Evolutionary conservation across 2,797 vertebrate genomes (phyloP).

Genomic region (Clarias platycephalus): DNA sequence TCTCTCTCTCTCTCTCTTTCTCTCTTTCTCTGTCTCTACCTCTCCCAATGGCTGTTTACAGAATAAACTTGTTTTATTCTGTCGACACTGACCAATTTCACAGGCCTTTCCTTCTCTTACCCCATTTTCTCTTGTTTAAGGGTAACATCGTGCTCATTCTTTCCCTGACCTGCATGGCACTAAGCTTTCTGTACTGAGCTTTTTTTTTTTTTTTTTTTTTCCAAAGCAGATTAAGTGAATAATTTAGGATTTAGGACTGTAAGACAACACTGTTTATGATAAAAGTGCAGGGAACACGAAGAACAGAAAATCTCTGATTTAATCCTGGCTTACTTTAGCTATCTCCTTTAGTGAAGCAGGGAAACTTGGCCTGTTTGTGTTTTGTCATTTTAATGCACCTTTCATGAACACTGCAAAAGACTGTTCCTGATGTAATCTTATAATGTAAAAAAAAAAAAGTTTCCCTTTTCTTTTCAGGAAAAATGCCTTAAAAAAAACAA

Average conservation of each 20-base stretch:
- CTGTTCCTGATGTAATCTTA: not conserved
- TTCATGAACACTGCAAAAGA: not conserved
- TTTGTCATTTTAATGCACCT: not conserved
- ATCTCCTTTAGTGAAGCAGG: not conserved
- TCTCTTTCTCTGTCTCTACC: not conserved
- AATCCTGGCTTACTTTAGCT: conserved; percentile 10
- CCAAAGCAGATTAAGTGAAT: conserved; percentile 26
- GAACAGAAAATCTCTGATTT: conserved; percentile 28
- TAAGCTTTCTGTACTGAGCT: not conserved
- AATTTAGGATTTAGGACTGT: conserved; percentile 26
- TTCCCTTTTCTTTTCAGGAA: not conserved
- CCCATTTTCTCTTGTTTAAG: conserved; percentile 14
- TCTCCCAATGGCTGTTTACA: not conserved
- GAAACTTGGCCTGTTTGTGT: not conserved
- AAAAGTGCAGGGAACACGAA: conserved; percentile 10
- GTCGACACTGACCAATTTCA: conserved; percentile 33
- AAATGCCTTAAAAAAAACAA: not conserved
- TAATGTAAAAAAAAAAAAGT: not conserved
- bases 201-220: not conserved
- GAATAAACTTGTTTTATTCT: not conserved
- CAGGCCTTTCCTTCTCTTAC: not conserved
- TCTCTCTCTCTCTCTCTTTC: not conserved
- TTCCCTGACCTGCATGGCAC: not conserved
- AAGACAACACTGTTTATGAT: conserved; percentile 17
- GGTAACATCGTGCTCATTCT: conserved; percentile 6